Percentiles rank a stretch among this genome's conserved stretches.
Conservation (phyloP, 2,888 invertebrate species). For the Metacarcinus magister region DNA sequence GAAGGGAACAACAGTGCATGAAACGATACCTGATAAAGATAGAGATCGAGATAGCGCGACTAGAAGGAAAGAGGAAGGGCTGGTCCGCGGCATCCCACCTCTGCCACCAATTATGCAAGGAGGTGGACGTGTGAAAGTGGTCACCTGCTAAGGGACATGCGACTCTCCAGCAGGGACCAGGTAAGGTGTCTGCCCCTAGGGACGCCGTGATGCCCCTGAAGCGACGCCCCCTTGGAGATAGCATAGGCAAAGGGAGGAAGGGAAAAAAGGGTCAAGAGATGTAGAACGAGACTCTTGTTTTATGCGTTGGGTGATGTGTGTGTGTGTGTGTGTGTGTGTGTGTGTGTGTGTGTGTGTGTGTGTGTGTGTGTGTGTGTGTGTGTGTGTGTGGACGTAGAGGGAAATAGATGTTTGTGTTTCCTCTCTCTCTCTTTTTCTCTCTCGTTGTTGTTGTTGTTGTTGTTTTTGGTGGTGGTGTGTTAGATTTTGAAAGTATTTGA, state of each 20-base stretch:
- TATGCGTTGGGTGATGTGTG: neutral
- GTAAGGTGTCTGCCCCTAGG: neutral
- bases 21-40: neutral
- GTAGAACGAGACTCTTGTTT: neutral
- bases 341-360: conserved; percentile 26
- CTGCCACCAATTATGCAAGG: neutral
- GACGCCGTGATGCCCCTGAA: neutral
- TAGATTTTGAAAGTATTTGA: no score
- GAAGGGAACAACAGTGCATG: no score
- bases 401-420: neutral
- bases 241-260: neutral
- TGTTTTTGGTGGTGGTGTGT: neutral
- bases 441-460: neutral
- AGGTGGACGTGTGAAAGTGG: neutral
- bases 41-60: neutral
- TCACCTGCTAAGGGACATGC: neutral
- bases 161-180: neutral
- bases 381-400: neutral
- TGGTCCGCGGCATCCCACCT: neutral
- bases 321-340: conserved; percentile 20
- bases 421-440: neutral
- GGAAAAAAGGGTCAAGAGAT: neutral
- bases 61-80: neutral
- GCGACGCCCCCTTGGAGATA: neutral
- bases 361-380: conserved; percentile 7